Conservation (phyloP, 1,140 invertebrate species). For the Heliconius himera region DNA sequence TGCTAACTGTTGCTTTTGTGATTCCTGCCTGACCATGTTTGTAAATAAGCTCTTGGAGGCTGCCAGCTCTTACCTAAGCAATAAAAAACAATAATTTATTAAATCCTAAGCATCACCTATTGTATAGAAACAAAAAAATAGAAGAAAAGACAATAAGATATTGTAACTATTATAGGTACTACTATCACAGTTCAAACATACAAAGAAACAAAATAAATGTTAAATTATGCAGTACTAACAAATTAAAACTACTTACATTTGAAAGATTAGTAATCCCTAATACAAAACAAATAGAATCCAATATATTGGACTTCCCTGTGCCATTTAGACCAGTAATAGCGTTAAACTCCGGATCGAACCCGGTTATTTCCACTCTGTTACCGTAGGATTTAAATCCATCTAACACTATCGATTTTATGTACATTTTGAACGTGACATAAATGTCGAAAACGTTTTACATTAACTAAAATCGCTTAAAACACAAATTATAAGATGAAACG, state of each 20-base stretch:
- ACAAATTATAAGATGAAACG: neutral
- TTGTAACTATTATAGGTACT: neutral
- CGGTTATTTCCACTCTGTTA: constrained; percentile 94
- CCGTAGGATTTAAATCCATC: constrained; percentile 99
- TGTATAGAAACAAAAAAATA: too few species aligned
- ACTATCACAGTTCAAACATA: neutral
- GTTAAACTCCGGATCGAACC: constrained; percentile 98
- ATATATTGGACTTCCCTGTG: constrained; percentile 99
- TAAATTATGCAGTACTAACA: neutral
- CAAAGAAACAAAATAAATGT: neutral
- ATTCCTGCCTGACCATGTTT: constrained; percentile 98
- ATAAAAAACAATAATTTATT: neutral
- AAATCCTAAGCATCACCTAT: neutral
- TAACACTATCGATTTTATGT: constrained; percentile 95
- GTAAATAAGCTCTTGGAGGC: constrained; percentile 97
- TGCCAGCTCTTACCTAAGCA: constrained; percentile 91
- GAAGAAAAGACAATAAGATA: too few species aligned
- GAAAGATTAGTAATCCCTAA: constrained; percentile 97
- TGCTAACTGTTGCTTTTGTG: constrained; percentile 97
- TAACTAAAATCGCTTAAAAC: neutral
- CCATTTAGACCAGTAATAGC: constrained; percentile 99
- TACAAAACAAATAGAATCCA: constrained; percentile 99
- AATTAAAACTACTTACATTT: constrained; percentile 85
- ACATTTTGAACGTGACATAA: constrained; percentile 84
- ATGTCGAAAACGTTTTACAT: neutral